Evolutionary conservation across 2,888 invertebrate species (phyloP).

Genomic region (Lochmaea crataegi): DNA sequence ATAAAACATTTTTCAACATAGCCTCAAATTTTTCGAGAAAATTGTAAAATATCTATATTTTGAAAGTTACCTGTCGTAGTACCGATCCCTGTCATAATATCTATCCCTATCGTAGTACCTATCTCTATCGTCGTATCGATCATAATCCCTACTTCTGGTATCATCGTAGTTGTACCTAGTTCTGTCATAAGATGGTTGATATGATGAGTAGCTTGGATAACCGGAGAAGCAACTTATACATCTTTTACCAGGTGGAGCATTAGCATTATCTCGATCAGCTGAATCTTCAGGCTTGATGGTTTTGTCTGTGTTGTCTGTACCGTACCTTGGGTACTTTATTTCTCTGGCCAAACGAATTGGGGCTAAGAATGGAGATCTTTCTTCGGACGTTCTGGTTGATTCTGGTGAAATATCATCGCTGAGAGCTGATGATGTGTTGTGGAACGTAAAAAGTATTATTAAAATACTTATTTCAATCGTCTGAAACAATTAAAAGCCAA

Average conservation of each 20-base stretch:
- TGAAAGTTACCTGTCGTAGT: neutral
- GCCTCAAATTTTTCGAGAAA: too few species aligned
- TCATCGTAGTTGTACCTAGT: conserved; percentile 16
- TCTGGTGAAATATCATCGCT: conserved; percentile 8
- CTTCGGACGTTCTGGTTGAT: conserved; percentile 1
- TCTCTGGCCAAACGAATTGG: conserved; percentile 39
- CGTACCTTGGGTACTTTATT: conserved; percentile 33
- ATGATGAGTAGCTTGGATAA: conserved; percentile 35
- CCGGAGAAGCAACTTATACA: conserved; percentile 48
- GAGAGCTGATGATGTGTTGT: neutral
- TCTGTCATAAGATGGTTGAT: conserved; percentile 46
- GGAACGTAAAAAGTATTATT: conserved; percentile 1
- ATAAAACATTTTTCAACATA: too few species aligned
- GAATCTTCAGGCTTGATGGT: conserved; percentile 41
- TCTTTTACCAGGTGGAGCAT: conserved; percentile 45
- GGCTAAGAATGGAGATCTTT: conserved; percentile 15
- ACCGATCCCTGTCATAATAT: conserved; percentile 35
- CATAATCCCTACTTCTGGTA: conserved; percentile 14
- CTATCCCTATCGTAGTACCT: conserved; percentile 35
- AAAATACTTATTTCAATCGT: neutral
- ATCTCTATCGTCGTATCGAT: conserved; percentile 38
- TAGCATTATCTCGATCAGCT: conserved; percentile 31
- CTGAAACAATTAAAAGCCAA: conserved; percentile 15
- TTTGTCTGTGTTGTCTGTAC: conserved; percentile 38
- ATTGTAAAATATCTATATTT: neutral